Evolutionary conservation across 64 coral and sea anemone species (phyloP), one percentile per base, ranked within the genome.

Genomic region (Pachyseris speciosa): DNA sequence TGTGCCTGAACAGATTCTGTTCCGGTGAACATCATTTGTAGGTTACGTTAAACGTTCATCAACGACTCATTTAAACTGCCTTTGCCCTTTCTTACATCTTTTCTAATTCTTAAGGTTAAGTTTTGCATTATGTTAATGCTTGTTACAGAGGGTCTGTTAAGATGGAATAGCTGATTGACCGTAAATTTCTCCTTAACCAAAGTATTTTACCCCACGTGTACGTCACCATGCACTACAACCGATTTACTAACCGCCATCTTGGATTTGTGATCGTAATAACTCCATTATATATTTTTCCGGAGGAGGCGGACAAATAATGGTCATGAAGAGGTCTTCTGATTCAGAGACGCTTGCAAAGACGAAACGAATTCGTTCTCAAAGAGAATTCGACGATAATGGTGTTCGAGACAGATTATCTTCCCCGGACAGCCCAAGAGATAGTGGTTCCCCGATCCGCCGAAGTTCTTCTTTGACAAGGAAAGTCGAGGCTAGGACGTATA

Each of bases 241-340:
- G 33, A 58, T 50, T 81, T 86, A 37, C 83, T 87, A 72, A 88
- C 91, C 84, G 91, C 91, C 91, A 93, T 93, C 74, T 93, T 93
- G 91, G 84, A 88, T 93, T 67, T 59, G 32, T 67, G 85, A 65
- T 86, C 24, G 44, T 80, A 67, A 71, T 79, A 93, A 87, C 22
- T 61, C 71, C 47, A 71, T 80, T 70, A 88, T 69, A 93, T 84
- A 90, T 74, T 47, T 84, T 93, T 93, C 66, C 68, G 91, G 78
- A 89, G 83, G 78, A 89, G 91, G 86, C 68, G 86, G 95, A 97
- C 92, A 86, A 94, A 97, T 97, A 65, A 99, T 99, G 97, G 97
- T 99, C 97, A 99, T 99, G 97, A 99, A 99, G 97, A 99, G 97
- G 95, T 95, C 94, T 87, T 99, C 97, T 87, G 97, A 99, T 78